Percentiles rank a stretch among this genome's conserved stretches.
Conservation (phyloP, 2,888 invertebrate genomes). For the Panopea generosa region DNA sequence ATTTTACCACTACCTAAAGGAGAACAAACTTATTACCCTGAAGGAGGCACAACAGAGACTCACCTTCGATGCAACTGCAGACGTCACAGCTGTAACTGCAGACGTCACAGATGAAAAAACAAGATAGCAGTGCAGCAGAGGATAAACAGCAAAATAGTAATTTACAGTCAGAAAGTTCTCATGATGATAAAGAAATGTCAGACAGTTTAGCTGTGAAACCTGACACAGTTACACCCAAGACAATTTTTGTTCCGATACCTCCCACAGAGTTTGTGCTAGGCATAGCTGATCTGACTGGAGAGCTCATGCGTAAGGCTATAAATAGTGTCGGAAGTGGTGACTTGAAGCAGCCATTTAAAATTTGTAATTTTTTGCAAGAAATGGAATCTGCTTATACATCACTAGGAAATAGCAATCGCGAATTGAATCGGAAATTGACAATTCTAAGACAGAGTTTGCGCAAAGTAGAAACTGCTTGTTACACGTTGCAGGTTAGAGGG, state of each 20-base stretch:
- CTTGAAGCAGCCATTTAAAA: constrained; percentile 84
- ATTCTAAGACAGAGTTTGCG: constrained; percentile 91
- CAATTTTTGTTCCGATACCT: constrained; percentile 75
- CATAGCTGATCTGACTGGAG: constrained; percentile 94
- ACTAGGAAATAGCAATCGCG: constrained; percentile 87
- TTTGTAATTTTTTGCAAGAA: constrained; percentile 90
- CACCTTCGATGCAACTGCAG: constrained; percentile 59
- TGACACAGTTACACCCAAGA: not conserved
- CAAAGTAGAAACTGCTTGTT: constrained; percentile 94
- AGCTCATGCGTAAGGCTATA: constrained; percentile 95
- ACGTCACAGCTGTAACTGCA: not conserved
- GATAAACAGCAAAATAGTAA: not conserved
- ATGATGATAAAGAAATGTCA: not conserved
- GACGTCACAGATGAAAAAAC: not conserved
- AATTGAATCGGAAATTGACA: constrained; percentile 90
- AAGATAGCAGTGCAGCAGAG: constrained; percentile 2
- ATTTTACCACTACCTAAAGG: constrained; percentile 90
- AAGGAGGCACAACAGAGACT: constrained; percentile 85
- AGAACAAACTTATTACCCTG: constrained; percentile 88
- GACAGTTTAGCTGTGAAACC: not conserved
- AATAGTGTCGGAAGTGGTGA: constrained; percentile 89
- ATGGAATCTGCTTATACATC: constrained; percentile 87
- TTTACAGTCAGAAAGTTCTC: not conserved
- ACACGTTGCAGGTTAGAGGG: constrained; percentile 92
- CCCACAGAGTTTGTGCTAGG: constrained; percentile 90